Base-by-base conservation (phyloP, 2,797 vertebrate genomes). In the Mus caroli region DNA sequence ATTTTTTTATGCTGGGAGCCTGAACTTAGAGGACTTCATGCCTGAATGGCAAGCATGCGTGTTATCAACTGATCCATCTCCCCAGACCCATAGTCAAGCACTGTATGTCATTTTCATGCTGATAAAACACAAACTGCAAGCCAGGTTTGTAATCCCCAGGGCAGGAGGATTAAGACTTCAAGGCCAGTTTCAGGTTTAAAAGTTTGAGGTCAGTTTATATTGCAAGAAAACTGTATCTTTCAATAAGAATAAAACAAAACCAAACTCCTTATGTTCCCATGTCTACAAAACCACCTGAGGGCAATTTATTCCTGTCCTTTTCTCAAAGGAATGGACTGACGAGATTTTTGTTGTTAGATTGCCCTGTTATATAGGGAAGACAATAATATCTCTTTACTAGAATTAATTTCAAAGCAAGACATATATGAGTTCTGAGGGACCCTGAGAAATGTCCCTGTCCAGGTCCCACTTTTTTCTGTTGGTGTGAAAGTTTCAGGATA, bases 51-150 rank as follows among this genome's bases (percentile, higher is more conserved):
- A 26, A 19, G 56, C 8, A 6, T 6, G 9, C 26, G 43, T 11
- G 43, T 22, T 34, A 50, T 11, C 83, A 50, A 34, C 19, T 20
- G 28, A 85, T 31, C 40, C 60, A 50, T 50, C 19, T 67, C 60
- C 28, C 43, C 3, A 50, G 40, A 5, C 43, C 43, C 43, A 52
- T 14, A 67, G 4, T 34, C 83, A n/a, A 52, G 62, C 64, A 34
- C 37, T 78, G 79, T 96, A 90, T 86, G 78, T 71, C 75, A 50
- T 87, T 96, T 94, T 83, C 37, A 43, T 22, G 7, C 46, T 83
- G 50, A 71, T 50, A 19, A 73, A 91, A 89, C 91, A 91, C 28
- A 90, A 94, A 96, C 40, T 85, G 9, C 5, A 60, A 88, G 37
- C 54, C 86, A 43, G 19, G 69, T 3, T 37, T 88, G 14, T 58